These are phyloP conservation scores for Trematomus bernacchii DNA, from an alignment of 2,797 vertebrate species.

Conservation along the genomic window DNA sequence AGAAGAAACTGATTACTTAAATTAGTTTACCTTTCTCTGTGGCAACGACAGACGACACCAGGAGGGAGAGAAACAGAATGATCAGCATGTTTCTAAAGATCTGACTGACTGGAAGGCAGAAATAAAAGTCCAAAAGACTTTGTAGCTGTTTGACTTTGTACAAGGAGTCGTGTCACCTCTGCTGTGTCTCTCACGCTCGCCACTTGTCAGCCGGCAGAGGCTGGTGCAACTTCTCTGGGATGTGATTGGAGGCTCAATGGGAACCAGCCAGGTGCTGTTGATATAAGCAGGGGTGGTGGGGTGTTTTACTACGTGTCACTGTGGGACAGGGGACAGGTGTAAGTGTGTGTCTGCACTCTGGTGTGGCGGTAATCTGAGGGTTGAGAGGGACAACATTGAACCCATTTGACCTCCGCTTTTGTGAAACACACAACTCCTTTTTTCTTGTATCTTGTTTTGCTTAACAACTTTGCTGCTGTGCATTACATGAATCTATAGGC, in stretches of 20 bases:
- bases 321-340: slow-evolving; percentile 28
- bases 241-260: slow-evolving; percentile 77
- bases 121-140: slow-evolving; percentile 8
- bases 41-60: slow-evolving; percentile 63
- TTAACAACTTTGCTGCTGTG: slow-evolving; percentile 8
- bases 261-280: slow-evolving; percentile 84
- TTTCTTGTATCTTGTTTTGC: background rate
- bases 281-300: slow-evolving; percentile 60
- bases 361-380: background rate
- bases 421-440: background rate
- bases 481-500: slow-evolving; percentile 11
- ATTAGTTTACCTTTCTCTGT: slow-evolving; percentile 75
- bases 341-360: background rate
- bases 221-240: slow-evolving; percentile 18
- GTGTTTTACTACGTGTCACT: slow-evolving; percentile 79
- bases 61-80: slow-evolving; percentile 58
- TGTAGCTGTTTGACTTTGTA: slow-evolving; percentile 34
- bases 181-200: slow-evolving; percentile 16
- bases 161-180: slow-evolving; percentile 30
- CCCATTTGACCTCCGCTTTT: background rate
- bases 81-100: slow-evolving; percentile 62
- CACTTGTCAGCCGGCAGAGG: slow-evolving; percentile 35
- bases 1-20: background rate
- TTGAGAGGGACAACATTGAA: background rate
- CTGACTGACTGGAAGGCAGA: background rate